phyloP scores from a whole-genome alignment of 2,888 invertebrate species.

The Abrostola tripartita region DNA sequence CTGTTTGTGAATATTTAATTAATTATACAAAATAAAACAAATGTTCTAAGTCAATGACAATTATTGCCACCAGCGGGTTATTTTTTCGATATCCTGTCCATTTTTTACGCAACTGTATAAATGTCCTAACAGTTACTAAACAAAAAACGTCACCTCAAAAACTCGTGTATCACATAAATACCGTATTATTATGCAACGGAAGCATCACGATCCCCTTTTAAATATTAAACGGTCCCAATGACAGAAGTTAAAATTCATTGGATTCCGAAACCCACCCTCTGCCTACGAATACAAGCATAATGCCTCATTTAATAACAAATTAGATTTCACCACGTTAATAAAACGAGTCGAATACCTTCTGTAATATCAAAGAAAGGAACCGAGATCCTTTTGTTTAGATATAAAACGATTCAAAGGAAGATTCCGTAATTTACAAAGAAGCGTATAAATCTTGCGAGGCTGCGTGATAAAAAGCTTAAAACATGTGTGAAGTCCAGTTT shows the following conservation, averaged over 20 bases:
- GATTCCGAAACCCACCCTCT: constrained; percentile 77
- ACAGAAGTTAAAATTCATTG: constrained; percentile 82
- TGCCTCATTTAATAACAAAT: constrained; percentile 86
- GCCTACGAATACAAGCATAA: constrained; percentile 77
- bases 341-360: constrained; percentile 56
- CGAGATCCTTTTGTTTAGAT: constrained; percentile 62
- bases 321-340: constrained; percentile 78
- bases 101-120: constrained; percentile 52
- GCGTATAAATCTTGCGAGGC: constrained; percentile 50
- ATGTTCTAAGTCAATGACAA: constrained; percentile 21
- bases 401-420: constrained; percentile 54
- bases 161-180: constrained; percentile 49
- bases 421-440: constrained; percentile 57
- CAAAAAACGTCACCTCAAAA: constrained; percentile 44
- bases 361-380: constrained; percentile 43
- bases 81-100: constrained; percentile 48
- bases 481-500: constrained; percentile 55
- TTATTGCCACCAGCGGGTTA: constrained; percentile 11
- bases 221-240: constrained; percentile 78
- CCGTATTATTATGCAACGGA: constrained; percentile 61
- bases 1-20: not conserved
- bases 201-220: constrained; percentile 71
- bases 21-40: constrained; percentile 18
- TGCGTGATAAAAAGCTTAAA: constrained; percentile 45
- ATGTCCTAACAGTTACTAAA: constrained; percentile 9